A percentile compares a stretch with the other conserved stretches of the same genome.
These are phyloP conservation scores for Chondrilla cf. caribensis DNA, from an alignment of 37 sponge, comb jelly and placozoan species.

Conservation along the genomic window DNA sequence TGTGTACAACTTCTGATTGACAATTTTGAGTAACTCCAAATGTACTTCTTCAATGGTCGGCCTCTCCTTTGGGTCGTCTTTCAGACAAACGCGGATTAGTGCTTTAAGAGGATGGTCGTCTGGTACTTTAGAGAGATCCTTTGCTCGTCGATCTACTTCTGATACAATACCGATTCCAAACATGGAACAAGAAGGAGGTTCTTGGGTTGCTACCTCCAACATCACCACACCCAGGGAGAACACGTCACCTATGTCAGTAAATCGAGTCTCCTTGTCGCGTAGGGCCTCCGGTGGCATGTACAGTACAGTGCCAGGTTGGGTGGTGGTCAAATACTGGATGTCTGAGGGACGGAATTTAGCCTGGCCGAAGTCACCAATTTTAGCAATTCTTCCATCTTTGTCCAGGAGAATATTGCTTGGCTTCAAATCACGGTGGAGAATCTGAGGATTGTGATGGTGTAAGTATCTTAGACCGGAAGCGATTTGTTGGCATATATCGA, in stretches of 20 bases:
- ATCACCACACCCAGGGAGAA: constrained; percentile 3
- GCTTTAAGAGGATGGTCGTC: neutral
- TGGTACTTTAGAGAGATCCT: constrained; percentile 1
- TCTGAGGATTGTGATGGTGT: neutral
- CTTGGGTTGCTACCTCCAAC: neutral
- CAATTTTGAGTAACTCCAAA: too few species aligned
- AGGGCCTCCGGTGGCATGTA: neutral
- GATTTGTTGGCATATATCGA: neutral
- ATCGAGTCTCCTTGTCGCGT: neutral
- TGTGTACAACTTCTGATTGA: too few species aligned
- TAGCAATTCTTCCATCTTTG: neutral
- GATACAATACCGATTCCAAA: neutral
- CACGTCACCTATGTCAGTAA: neutral
- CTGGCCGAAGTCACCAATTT: neutral
- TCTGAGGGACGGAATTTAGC: neutral
- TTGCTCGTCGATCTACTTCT: neutral
- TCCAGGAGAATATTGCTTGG: neutral
- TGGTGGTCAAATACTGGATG: neutral
- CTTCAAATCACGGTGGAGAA: neutral
- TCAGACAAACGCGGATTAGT: neutral
- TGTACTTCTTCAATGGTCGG: neutral
- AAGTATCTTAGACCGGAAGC: neutral
- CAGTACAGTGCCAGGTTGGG: neutral
- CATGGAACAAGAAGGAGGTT: neutral
- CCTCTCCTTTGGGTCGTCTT: neutral